Evolutionary conservation across 2,113 vertebrate genomes (phyloP).

Genomic region (Baryphthengus martii): DNA sequence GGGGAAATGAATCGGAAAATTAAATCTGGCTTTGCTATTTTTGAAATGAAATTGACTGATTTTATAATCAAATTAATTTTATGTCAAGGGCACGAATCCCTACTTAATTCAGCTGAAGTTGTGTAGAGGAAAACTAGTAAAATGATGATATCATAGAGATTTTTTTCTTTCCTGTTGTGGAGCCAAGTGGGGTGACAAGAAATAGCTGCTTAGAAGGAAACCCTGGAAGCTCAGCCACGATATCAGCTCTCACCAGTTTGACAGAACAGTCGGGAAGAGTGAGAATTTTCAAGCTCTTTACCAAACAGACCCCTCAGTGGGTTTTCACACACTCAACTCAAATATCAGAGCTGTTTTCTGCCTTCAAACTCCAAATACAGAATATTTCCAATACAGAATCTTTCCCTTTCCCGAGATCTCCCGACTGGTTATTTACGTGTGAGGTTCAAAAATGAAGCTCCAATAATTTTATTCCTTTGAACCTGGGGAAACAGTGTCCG

Average conservation of each 20-base stretch:
- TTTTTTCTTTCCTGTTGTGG: not conserved
- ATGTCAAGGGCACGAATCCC: not conserved
- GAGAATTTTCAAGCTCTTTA: not conserved
- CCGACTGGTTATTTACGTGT: rapidly evolving
- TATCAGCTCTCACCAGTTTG: not conserved
- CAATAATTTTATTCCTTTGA: not conserved
- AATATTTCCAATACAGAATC: not conserved
- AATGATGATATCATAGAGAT: not conserved
- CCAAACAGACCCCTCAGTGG: not conserved
- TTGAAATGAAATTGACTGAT: not conserved
- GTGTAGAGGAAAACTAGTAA: not conserved
- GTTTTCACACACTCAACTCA: not conserved
- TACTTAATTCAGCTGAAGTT: not conserved
- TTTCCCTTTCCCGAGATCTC: not conserved
- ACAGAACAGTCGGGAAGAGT: not conserved
- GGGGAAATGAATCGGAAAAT: not conserved
- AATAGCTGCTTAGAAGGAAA: not conserved
- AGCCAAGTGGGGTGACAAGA: not conserved
- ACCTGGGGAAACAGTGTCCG: not conserved
- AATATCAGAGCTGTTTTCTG: not conserved
- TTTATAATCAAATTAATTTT: not conserved
- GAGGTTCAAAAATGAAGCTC: not conserved
- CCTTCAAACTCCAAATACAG: too few species aligned
- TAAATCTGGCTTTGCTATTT: not conserved
- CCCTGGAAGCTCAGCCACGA: not conserved